Base-by-base conservation (phyloP, 2,113 vertebrate species). In the Bubalus kerabau region DNA sequence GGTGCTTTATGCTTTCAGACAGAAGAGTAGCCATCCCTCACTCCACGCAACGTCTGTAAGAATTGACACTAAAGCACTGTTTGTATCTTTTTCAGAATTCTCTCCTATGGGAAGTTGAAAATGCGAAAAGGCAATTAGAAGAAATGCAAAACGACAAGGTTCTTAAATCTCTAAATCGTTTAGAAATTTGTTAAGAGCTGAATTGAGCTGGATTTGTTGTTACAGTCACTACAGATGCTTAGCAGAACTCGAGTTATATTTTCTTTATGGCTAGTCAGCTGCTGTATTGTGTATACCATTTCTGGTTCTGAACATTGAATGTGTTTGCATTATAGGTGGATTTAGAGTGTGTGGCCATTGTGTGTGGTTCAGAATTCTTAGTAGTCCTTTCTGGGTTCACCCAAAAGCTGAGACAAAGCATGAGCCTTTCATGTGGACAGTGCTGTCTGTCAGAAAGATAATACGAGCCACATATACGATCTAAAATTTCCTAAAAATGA, bases 101-200 rank as follows among this genome's bases (percentile, higher is more conserved):
- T 30, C 26, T 60, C 59, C 59, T 60, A 14, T 60, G 59, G 59
- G 1, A 60, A 14, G 59, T 30, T 60, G 26, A 60, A 60, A 60
- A 60, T 60, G 59, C 2, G 5, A 6, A 60, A 60, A 60, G 30
- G 26, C 59, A 60, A 60, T 28, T 30, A 30, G 26, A 30, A 60
- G 59, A 28, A 60, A 99, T 99, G n/a, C 99, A 99, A 28, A 99
- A 99, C 28, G 99, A 99, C 92, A 99, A 99, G 99, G 99, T 99
- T 97, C 83, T 59, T 23, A 0, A 21, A 6, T 28, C 83, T 90
- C 21, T 28, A 3, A 2, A 14, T 81, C 7, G 0, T 7, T 67
- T 21, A 43, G n/a, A 32, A 43, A 13, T 14, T 19, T 1, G 0
- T 15, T 23, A 30, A 19, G 8, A 74, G 19, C 7, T 12, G 26